Percentiles rank a stretch among this genome's conserved stretches.
Evolutionary conservation across 2,888 invertebrate genomes (phyloP).

Genomic region (Sesia bembeciformis): DNA sequence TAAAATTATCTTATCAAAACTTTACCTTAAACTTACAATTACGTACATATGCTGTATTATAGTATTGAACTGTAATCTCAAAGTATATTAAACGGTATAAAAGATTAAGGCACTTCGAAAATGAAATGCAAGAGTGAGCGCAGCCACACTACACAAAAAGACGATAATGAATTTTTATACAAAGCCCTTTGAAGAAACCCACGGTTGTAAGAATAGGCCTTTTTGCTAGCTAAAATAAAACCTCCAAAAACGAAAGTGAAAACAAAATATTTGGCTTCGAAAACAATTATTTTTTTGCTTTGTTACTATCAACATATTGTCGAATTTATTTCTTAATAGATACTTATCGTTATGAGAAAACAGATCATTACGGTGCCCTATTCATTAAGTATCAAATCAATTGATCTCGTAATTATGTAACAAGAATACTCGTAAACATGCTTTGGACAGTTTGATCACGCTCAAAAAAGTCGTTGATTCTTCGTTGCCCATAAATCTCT

Average conservation of each 20-base stretch:
- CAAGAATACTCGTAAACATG: too few relatives aligned
- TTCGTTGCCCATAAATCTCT: too few relatives aligned
- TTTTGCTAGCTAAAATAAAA: background rate
- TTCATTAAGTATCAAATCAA: background rate
- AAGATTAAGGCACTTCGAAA: too few relatives aligned
- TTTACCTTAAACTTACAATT: too few relatives aligned
- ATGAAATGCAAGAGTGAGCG: too few relatives aligned
- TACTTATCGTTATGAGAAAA: background rate
- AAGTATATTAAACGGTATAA: too few relatives aligned
- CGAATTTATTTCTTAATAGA: background rate
- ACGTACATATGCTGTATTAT: too few relatives aligned
- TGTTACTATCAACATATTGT: background rate
- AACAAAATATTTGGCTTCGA: constrained; percentile 4
- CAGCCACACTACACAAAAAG: background rate
- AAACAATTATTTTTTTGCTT: background rate
- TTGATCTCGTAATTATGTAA: background rate
- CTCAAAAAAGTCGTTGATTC: too few relatives aligned
- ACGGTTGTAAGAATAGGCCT: background rate
- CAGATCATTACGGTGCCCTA: background rate
- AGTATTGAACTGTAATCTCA: too few relatives aligned
- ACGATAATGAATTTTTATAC: background rate
- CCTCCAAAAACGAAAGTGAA: constrained; percentile 6
- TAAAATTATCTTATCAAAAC: too few relatives aligned
- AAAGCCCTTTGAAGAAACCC: background rate
- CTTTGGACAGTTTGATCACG: too few relatives aligned